These are phyloP conservation scores for Setipinna tenuifilis DNA, from an alignment of 2,797 vertebrate species.

Conservation along the genomic window DNA sequence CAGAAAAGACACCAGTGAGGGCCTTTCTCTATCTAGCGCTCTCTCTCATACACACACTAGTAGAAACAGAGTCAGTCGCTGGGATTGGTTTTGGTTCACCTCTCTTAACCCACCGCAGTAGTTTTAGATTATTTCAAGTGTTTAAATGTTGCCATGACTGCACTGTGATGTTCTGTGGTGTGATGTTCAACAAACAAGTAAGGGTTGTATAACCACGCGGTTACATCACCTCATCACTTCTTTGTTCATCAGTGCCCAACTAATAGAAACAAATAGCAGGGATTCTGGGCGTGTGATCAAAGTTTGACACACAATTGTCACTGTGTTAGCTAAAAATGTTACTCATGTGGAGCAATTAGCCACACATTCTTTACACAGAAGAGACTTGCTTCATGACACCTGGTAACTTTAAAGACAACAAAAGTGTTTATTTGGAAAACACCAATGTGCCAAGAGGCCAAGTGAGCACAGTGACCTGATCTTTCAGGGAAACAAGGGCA, in stretches of 20 bases:
- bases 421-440: background rate
- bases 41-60: background rate
- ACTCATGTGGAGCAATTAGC: background rate
- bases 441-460: background rate
- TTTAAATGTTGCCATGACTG: background rate
- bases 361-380: background rate
- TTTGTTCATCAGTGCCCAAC: background rate
- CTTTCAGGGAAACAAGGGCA: constrained; percentile 12
- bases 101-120: background rate
- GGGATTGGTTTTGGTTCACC: background rate
- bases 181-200: background rate
- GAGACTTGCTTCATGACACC: background rate
- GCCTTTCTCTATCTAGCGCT: no score
- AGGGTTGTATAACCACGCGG: background rate
- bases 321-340: background rate
- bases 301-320: background rate
- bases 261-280: background rate
- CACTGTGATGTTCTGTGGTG: background rate
- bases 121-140: background rate
- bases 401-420: background rate
- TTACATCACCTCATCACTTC: background rate
- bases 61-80: background rate
- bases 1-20: background rate
- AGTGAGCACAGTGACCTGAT: background rate
- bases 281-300: background rate